Evolutionary conservation across 2,888 invertebrate species (phyloP).

Genomic region (Endomychus coccineus): DNA sequence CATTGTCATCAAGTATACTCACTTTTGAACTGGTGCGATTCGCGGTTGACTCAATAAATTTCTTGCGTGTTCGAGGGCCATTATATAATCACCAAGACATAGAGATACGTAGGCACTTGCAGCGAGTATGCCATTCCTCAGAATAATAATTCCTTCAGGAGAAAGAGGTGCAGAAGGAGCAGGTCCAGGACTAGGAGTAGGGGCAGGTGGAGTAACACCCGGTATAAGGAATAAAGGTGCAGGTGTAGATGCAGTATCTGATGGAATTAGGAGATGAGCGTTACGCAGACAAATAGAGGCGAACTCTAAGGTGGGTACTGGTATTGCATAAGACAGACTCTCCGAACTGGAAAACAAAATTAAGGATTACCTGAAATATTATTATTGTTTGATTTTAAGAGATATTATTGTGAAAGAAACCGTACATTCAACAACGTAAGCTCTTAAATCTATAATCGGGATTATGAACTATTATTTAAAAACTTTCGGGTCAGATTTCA

Average conservation of each 20-base stretch:
- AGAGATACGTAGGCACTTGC: conserved; percentile 79
- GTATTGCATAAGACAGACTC: conserved; percentile 75
- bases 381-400: too few species aligned
- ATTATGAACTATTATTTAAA: background rate
- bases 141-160: conserved; percentile 52
- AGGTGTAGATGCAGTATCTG: conserved; percentile 39
- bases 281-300: conserved; percentile 82
- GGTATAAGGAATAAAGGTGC: conserved; percentile 42
- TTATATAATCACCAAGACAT: conserved; percentile 74
- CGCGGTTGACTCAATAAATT: conserved; percentile 65
- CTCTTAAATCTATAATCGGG: background rate
- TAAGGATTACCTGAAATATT: too few species aligned
- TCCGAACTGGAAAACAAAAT: conserved; percentile 42
- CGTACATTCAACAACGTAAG: too few species aligned
- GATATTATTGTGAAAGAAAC: too few species aligned
- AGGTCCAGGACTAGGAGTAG: conserved; percentile 39
- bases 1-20: too few species aligned
- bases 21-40: conserved; percentile 65
- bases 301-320: conserved; percentile 83
- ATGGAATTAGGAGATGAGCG: conserved; percentile 65
- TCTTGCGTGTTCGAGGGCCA: conserved; percentile 71
- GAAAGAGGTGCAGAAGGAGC: conserved; percentile 59
- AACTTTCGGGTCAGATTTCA: background rate
- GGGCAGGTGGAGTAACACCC: conserved; percentile 38
- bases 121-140: conserved; percentile 62